A percentile compares a stretch with the other conserved stretches of the same genome.
Conservation (phyloP, 2,888 invertebrate species). For the Microplitis manilae region DNA sequence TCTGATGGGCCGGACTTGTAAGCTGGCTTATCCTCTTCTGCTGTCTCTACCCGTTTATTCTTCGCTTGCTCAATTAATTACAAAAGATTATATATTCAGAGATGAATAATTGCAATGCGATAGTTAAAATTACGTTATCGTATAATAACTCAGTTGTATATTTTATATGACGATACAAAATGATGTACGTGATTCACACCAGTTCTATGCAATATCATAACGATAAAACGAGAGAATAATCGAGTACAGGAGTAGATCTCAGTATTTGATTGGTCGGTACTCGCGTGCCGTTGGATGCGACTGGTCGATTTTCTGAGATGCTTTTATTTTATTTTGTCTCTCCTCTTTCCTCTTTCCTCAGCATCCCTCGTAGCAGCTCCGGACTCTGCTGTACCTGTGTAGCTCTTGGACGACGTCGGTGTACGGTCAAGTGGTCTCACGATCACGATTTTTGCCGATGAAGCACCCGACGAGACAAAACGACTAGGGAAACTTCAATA, state of each 20-base stretch:
- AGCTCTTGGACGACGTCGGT: too few species aligned
- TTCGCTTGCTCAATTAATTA: too few species aligned
- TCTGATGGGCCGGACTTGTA: too few species aligned
- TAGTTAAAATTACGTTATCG: too few species aligned
- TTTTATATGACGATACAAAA: too few species aligned
- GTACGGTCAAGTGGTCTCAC: slow-evolving; percentile 51
- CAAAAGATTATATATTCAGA: too few species aligned
- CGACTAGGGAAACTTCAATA: slow-evolving; percentile 29
- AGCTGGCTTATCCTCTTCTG: slow-evolving; percentile 1
- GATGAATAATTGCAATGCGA: too few species aligned
- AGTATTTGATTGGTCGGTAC: slow-evolving; percentile 23
- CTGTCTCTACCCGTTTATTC: slow-evolving; percentile 8
- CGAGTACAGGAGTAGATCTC: too few species aligned
- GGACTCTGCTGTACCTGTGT: too few species aligned
- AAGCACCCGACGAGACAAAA: slow-evolving; percentile 48
- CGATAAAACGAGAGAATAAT: neutral
- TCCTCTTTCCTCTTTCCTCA: slow-evolving; percentile 9
- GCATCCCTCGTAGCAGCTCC: slow-evolving; percentile 10
- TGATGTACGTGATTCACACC: too few species aligned
- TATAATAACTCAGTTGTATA: too few species aligned
- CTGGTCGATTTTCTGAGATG: slow-evolving; percentile 34
- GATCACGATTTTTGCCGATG: slow-evolving; percentile 23
- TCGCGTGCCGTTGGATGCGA: slow-evolving; percentile 36
- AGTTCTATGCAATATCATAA: too few species aligned
- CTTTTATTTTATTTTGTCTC: slow-evolving; percentile 21